Evolutionary conservation across 2,888 invertebrate species (phyloP).

Genomic region (Drosophila borealis): DNA sequence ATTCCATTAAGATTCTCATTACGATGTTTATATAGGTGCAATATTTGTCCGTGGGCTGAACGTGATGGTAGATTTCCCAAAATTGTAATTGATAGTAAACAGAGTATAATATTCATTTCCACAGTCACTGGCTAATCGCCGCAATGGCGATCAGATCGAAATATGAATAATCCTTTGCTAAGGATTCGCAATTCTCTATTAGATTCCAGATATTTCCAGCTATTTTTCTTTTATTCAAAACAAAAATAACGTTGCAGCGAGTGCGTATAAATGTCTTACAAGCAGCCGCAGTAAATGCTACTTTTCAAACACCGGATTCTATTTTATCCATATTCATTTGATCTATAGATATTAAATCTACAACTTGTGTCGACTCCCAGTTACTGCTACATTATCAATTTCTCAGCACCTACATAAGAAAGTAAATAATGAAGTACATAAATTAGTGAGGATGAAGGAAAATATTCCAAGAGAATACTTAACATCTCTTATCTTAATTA

Average conservation of each 20-base stretch:
- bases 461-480: too few species aligned
- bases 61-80: conserved; percentile 25
- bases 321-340: conserved; percentile 31
- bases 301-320: conserved; percentile 6
- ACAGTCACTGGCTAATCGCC: conserved; percentile 35
- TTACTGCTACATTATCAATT: conserved; percentile 30
- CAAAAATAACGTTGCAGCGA: too few species aligned
- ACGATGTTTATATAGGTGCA: conserved; percentile 8
- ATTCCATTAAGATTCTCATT: conserved; percentile 7
- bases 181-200: conserved; percentile 5
- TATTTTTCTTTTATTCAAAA: background rate
- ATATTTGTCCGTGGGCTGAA: conserved; percentile 13
- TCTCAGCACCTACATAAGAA: too few species aligned
- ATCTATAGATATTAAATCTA: background rate
- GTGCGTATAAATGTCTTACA: background rate
- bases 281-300: conserved; percentile 7
- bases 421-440: too few species aligned
- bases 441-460: too few species aligned
- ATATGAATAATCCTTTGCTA: conserved; percentile 5
- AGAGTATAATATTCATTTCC: conserved; percentile 64
- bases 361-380: conserved; percentile 17
- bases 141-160: conserved; percentile 31
- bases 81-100: conserved; percentile 37
- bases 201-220: background rate
- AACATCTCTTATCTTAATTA: too few species aligned